Evolutionary conservation across 2,797 vertebrate species (phyloP), one percentile per base, ranked within the genome.

Genomic region (Phataginus tetradactyla): DNA sequence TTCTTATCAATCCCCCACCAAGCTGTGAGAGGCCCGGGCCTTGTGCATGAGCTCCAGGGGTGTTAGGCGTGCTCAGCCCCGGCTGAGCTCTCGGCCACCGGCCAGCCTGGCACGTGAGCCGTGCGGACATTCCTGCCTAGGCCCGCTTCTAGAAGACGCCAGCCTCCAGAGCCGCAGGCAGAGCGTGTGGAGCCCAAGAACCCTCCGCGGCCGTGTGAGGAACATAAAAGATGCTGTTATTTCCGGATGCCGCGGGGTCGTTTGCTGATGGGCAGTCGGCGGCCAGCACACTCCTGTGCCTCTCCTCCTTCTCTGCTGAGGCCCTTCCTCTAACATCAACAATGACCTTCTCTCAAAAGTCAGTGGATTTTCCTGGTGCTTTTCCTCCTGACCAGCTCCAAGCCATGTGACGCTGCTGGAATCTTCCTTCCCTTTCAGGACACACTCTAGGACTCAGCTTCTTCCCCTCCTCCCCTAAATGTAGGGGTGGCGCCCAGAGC

Each of bases 261-360:
- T 12, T 3, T 2, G 45, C 45, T 45, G 45, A 45, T 11, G 45
- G 45, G 45, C 45, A 45, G 45, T 3, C 45, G 10, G 45, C 2
- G 45, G 11, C 45, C 45, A 45, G 45, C 45, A 45, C 45, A 45
- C 45, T 45, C 45, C 45, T 45, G 45, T 11, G 45, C 45, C 10
- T 3, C 45, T 45, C 45, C 2, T 45, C 45, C 49, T 71, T 80
- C 71, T 79, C n/a, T 71, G 42, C 27, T n/a, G 27, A 87, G 79
- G 25, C 55, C 55, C 1, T 77, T 94, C 34, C 20, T 93, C 96
- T 68, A 51, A 84, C 34, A 51, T 51, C 69, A 93, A 64, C 42
- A 55, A 11, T 87, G 72, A 94, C 39, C 45, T 66, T 57, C 34
- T 87, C 32, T 92, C 78, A 92, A 81, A 92, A 29, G 71, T 79